Evolutionary conservation across 2,797 vertebrate genomes (phyloP).

Genomic region (Gastrophryne carolinensis): DNA sequence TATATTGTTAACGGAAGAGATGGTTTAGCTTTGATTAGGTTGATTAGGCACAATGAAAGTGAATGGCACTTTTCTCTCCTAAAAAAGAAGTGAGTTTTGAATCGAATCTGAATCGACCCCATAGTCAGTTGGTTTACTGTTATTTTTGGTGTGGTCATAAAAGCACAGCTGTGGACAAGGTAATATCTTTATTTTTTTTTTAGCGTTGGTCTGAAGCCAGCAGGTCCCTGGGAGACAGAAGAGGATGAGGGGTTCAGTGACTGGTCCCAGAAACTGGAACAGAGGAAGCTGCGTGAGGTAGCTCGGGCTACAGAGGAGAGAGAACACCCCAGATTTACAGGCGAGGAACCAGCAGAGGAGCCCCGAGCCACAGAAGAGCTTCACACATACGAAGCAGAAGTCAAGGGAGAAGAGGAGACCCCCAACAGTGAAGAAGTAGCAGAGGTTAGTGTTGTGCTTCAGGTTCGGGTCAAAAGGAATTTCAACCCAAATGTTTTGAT

Average conservation of each 20-base stretch:
- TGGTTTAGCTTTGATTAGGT: no score
- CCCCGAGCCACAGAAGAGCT: neutral
- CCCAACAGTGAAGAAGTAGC: conserved; percentile 21
- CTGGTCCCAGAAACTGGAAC: conserved; percentile 84
- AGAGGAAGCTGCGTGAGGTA: conserved; percentile 65
- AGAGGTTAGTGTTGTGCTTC: neutral
- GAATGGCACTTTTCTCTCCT: no score
- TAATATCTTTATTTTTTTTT: neutral
- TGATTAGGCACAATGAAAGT: no score
- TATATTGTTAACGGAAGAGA: no score
- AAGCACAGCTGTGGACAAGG: neutral
- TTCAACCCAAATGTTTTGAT: no score
- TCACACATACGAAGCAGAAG: neutral
- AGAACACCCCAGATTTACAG: conserved; percentile 24
- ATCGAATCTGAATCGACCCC: no score
- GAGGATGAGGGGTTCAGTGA: conserved; percentile 92
- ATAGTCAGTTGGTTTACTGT: no score
- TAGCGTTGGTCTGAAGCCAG: conserved; percentile 72
- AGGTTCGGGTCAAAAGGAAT: no score
- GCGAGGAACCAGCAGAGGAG: neutral
- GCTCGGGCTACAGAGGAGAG: conserved; percentile 45
- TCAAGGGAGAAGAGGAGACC: conserved; percentile 30
- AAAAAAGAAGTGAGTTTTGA: no score
- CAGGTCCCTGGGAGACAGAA: conserved; percentile 70
- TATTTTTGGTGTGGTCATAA: no score